A percentile compares a stretch with the other conserved stretches of the same genome.
Conservation (phyloP, 2,113 vertebrate genomes). For the Thryonomys swinderianus region DNA sequence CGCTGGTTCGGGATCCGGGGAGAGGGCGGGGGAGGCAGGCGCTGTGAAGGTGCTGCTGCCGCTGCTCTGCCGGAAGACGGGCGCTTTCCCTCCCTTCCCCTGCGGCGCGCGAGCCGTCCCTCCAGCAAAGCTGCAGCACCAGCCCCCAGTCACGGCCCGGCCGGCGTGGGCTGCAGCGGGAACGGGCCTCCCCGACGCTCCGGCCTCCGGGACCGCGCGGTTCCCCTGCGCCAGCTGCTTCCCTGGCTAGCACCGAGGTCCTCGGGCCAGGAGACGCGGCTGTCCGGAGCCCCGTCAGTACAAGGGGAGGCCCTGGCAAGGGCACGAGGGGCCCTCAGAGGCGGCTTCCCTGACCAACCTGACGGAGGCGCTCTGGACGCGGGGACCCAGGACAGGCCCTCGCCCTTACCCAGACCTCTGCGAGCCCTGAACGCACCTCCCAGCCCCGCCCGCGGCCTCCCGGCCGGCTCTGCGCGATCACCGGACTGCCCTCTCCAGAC, state of each 20-base stretch:
- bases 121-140: too few species aligned
- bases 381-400: fast-evolving
- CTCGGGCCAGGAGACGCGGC: neutral
- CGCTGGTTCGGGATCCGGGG: neutral
- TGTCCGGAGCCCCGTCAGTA: neutral
- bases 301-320: fast-evolving
- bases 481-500: too few species aligned
- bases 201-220: fast-evolving
- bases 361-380: neutral
- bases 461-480: too few species aligned
- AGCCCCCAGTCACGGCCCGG: fast-evolving
- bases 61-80: neutral
- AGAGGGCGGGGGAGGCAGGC: neutral
- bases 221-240: neutral
- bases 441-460: too few species aligned
- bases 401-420: too few species aligned
- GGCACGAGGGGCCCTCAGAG: neutral
- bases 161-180: neutral
- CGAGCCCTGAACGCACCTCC: neutral
- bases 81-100: neutral
- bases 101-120: too few species aligned
- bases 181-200: fast-evolving
- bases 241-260: neutral
- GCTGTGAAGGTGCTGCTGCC: neutral
- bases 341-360: neutral